Evolutionary conservation across 2,113 vertebrate species (phyloP), one percentile per base, ranked within the genome.

Genomic region (Rhineura floridana): DNA sequence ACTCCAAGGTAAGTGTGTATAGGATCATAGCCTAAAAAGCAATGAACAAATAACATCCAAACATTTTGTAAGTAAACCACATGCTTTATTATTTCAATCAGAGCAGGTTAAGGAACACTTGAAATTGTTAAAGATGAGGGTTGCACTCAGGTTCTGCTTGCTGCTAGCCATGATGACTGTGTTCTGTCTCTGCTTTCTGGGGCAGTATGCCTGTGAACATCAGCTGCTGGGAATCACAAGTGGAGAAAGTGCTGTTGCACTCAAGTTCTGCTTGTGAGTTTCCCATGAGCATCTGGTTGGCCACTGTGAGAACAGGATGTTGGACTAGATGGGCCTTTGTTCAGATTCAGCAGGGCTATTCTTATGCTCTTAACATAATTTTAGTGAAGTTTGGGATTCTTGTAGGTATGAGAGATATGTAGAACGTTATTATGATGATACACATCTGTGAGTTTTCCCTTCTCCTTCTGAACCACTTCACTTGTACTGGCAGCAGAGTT

Each of bases 41-140:
- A 13, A 76, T 42, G 23, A 67, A 0, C 36, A 52, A 39, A 44
- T 83, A 86, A 19, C 13, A 3, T 44, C 84, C 69, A 23, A 67
- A 10, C 6, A 42, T 79, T 84, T 91, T 87, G 30, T 86, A 36
- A 59, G 30, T 86, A 36, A 59, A 8, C 63, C 42, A 92, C 84
- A 90, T 5, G 2, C 50, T 55, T 28, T 72, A 11, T 42, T 77
- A 70, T 80, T 91, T 91, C 72, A 85, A 28, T 46, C 39, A 15
- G 82, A 94, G 15, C 23, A 87, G 76, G 80, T 23, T 25, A 86
- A 87, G 52, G 87, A 48, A 81, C 4, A 13, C 55, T 59, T 59
- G 55, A 19, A 19, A 19, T 19, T 59, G 55, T 59, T 59, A 59
- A 59, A 59, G 55, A 59, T 59, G 15, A 59, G 55, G 6, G 21